These are phyloP conservation scores for Eustalomyia histrio DNA, from an alignment of 2,888 invertebrate genomes.

Conservation along the genomic window DNA sequence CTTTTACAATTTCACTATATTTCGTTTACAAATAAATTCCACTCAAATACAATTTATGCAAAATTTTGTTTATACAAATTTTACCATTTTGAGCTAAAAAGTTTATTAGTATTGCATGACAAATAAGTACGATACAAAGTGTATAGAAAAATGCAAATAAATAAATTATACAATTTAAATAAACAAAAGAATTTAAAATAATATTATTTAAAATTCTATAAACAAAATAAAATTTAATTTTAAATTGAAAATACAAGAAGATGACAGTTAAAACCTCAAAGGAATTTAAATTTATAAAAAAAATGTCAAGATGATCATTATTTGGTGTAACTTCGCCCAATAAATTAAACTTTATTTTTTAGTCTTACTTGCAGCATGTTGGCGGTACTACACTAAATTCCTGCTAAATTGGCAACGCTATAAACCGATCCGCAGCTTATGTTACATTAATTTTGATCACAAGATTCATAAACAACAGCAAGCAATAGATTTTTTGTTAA, in stretches of 20 bases:
- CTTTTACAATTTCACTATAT: neutral
- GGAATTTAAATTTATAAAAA: neutral
- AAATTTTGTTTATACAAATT: conserved; percentile 22
- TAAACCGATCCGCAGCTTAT: too few relatives aligned
- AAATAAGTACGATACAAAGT: conserved; percentile 7
- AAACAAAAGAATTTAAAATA: neutral
- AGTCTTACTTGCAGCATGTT: too few relatives aligned
- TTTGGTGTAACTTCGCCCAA: too few relatives aligned
- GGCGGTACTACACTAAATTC: too few relatives aligned
- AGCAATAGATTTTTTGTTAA: too few relatives aligned
- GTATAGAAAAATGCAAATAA: conserved; percentile 26
- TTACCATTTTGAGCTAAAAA: conserved; percentile 21
- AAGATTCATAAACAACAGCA: too few relatives aligned
- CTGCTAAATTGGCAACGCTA: too few relatives aligned
- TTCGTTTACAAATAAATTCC: neutral
- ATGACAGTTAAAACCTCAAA: neutral
- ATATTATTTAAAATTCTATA: neutral
- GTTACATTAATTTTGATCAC: too few relatives aligned
- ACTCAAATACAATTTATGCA: neutral
- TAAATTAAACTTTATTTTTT: too few relatives aligned
- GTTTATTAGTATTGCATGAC: conserved; percentile 18
- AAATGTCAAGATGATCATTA: too few relatives aligned
- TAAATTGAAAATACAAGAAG: neutral
- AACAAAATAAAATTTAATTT: neutral
- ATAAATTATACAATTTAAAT: neutral